Conservation (phyloP, 2,888 invertebrate genomes). For the Caenorhabditis plicata region DNA sequence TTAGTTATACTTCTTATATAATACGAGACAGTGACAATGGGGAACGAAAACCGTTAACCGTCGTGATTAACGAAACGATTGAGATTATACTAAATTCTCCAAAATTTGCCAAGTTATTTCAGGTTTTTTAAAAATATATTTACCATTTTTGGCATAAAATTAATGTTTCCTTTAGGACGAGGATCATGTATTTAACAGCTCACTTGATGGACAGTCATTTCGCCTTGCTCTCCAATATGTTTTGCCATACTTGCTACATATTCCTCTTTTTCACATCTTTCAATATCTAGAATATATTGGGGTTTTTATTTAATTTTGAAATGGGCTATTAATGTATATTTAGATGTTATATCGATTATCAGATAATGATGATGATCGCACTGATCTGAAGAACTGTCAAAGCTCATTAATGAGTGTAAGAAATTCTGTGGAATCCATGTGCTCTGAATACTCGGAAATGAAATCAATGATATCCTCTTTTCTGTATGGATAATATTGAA, state of each 20-base stretch:
- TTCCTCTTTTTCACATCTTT: constrained; percentile 56
- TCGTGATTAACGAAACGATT: constrained; percentile 40
- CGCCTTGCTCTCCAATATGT: constrained; percentile 59
- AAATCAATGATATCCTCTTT: constrained; percentile 18
- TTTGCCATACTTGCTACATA: constrained; percentile 55
- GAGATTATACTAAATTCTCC: constrained; percentile 29
- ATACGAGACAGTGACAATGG: constrained; percentile 23
- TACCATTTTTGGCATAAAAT: background rate
- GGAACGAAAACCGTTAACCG: constrained; percentile 9
- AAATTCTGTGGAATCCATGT: constrained; percentile 15
- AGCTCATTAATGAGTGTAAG: constrained; percentile 24
- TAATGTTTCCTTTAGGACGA: constrained; percentile 38
- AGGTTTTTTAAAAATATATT: constrained; percentile 22
- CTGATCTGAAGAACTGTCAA: constrained; percentile 46
- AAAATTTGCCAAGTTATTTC: constrained; percentile 46
- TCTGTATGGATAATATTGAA: constrained; percentile 5
- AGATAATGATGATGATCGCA: constrained; percentile 47
- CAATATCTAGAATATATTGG: constrained; percentile 45
- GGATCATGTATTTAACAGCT: constrained; percentile 44
- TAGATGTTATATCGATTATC: constrained; percentile 43
- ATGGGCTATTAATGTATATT: constrained; percentile 3
- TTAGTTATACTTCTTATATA: constrained; percentile 26
- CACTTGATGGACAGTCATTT: constrained; percentile 53
- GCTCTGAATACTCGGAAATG: constrained; percentile 14
- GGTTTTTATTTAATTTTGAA: constrained; percentile 15